Conservation (phyloP, 1,140 invertebrate species). For the Zeugodacus cucurbitae region DNA sequence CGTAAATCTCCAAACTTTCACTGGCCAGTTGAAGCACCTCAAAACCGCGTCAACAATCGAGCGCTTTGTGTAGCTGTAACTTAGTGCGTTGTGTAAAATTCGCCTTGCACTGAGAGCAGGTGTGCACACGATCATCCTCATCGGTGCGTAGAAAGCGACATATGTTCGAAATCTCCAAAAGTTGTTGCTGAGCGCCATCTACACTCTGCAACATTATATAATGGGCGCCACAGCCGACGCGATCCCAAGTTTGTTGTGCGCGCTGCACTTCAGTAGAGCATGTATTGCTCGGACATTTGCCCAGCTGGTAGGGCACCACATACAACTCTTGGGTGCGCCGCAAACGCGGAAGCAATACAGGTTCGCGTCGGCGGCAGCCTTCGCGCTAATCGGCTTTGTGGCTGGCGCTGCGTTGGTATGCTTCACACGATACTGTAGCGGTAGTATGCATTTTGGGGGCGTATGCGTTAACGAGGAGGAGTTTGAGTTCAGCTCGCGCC, state of each 20-base stretch:
- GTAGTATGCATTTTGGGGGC: not conserved
- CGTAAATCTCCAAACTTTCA: constrained; percentile 33
- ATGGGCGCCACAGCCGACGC: not conserved
- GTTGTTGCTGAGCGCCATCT: not conserved
- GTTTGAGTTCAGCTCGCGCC: not conserved
- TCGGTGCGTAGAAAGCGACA: constrained; percentile 11
- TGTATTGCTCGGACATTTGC: not conserved
- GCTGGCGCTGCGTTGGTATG: not conserved
- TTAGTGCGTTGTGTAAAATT: constrained; percentile 8
- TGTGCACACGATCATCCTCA: not conserved
- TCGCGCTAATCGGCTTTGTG: too few relatives aligned
- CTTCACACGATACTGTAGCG: constrained; percentile 21
- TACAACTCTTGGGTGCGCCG: constrained; percentile 19
- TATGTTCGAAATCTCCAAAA: constrained; percentile 32
- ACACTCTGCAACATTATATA: constrained; percentile 13
- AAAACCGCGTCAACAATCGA: constrained; percentile 36
- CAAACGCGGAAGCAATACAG: too few relatives aligned
- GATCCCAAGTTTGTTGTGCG: not conserved
- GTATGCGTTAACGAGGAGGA: not conserved
- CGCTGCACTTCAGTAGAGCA: not conserved
- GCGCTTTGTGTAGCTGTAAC: constrained; percentile 12
- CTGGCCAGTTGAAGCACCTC: constrained; percentile 23
- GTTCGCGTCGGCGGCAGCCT: too few relatives aligned
- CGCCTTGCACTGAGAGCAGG: not conserved
- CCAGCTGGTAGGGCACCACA: constrained; percentile 33